A percentile compares a stretch with the other conserved stretches of the same genome.
Conservation (phyloP, 2,888 invertebrate species). For the Liposcelis brunnea region DNA sequence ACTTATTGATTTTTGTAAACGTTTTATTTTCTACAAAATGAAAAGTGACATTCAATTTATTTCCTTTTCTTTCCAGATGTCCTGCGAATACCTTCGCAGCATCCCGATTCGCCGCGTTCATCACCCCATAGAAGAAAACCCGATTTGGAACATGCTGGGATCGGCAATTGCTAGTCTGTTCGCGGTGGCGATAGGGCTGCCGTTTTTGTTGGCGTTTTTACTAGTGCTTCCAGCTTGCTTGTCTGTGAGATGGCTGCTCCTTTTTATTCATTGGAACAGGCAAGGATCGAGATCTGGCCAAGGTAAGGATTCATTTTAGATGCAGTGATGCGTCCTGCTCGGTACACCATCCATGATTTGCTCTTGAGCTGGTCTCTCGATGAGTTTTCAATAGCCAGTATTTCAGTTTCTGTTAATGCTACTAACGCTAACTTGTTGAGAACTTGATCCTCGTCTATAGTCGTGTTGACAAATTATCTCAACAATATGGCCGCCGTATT, state of each 20-base stretch:
- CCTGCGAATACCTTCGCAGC: constrained; percentile 20
- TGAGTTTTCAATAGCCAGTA: too few relatives aligned
- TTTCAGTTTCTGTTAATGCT: too few relatives aligned
- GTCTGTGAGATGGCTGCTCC: constrained; percentile 16
- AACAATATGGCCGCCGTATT: too few relatives aligned
- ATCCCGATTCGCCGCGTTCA: constrained; percentile 26
- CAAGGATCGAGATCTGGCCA: constrained; percentile 12
- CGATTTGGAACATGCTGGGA: constrained; percentile 23
- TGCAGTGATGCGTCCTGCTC: too few relatives aligned
- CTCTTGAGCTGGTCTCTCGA: too few relatives aligned
- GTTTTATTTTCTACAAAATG: too few relatives aligned
- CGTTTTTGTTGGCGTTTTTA: constrained; percentile 23
- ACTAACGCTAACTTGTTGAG: too few relatives aligned
- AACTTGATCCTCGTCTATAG: too few relatives aligned
- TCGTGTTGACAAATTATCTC: too few relatives aligned
- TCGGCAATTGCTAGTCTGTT: constrained; percentile 23
- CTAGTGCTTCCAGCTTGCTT: constrained; percentile 21
- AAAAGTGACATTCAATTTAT: neutral
- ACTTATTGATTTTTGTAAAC: too few relatives aligned
- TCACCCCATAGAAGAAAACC: constrained; percentile 26
- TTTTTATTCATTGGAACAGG: constrained; percentile 16
- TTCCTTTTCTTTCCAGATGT: neutral
- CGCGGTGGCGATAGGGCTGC: constrained; percentile 27
- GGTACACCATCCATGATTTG: too few relatives aligned
- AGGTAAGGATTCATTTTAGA: constrained; percentile 20